Base-by-base conservation (phyloP, 2,797 vertebrate genomes). In the Sebastes vulpes region DNA sequence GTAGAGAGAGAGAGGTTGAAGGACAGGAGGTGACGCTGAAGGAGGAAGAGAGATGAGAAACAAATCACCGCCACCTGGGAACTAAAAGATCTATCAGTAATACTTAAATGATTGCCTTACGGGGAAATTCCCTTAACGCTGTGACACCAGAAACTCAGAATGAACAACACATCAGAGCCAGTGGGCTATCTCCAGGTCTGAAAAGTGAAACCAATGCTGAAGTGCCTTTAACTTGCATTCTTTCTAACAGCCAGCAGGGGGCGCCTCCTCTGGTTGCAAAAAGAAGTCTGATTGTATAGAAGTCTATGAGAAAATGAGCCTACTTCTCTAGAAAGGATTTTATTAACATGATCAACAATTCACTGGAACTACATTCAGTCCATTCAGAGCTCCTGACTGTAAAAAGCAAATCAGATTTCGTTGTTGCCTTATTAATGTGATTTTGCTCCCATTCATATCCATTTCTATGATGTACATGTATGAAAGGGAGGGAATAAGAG, bases 101-200 rank as follows among this genome's bases (percentile, higher is more conserved):
- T 9, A 38, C 35, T 48, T 69, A 42, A 72, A 69, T 67, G 2
- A 72, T 72, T 10, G 46, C 56, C 6, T 61, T 14, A 4, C 16
- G 18, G 72, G 31, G 69, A 65, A 85, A 74, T 61, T 74, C 69
- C 83, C 68, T 28, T 20, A 65, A 52, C 10, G 21, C n/a, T 23
- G 57, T 52, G 48, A 66, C 18, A 50, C 12, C 54, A 58, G 26
- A 63, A 67, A 35, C 32, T 35, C 25, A 72, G 38, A 53, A 54
- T 4, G 3, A 71, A 70, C n/a, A 48, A 14, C 21, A 25, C 6
- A 6, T 11, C 20, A 46, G 42, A 46, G 16, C 42, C 16, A 46
- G 42, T 46, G 42, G 42, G 14, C 42, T 6, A 46, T 7, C 14
- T 46, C 42, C 14, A 7, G 42, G 42, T 46, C 42, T 46, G 42